Conservation (phyloP, 2,113 vertebrate genomes). For the Crotalus viridis region DNA sequence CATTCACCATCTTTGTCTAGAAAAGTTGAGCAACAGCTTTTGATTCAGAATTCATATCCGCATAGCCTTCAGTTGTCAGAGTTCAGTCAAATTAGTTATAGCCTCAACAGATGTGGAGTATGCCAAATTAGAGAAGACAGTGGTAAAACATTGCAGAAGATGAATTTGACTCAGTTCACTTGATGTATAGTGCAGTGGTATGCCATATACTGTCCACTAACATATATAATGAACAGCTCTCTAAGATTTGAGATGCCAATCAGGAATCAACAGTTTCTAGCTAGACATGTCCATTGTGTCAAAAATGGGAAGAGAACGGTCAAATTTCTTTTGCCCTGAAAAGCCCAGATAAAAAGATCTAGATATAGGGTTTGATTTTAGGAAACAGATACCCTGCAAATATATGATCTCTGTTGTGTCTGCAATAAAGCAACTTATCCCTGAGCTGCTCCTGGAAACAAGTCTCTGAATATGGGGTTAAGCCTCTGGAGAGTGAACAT, state of each 20-base stretch:
- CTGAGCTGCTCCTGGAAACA: background rate
- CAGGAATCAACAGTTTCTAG: background rate
- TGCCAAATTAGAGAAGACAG: background rate
- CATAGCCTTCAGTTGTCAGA: background rate
- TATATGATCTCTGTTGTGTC: background rate
- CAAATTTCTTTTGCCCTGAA: background rate
- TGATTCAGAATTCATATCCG: background rate
- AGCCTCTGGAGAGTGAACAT: background rate
- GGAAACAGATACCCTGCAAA: background rate
- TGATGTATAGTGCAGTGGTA: background rate
- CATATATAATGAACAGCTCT: background rate
- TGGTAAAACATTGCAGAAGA: fast-evolving
- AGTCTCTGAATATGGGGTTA: background rate
- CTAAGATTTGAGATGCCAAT: background rate
- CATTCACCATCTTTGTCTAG: background rate
- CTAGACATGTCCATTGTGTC: background rate
- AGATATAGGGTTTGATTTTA: background rate
- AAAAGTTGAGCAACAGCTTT: background rate
- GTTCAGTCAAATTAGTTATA: background rate
- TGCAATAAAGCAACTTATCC: background rate
- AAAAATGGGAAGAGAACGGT: background rate
- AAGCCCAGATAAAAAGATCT: background rate
- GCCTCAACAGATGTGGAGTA: background rate
- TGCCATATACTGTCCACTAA: background rate
- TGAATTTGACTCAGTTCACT: background rate